These are phyloP conservation scores for Drosophila paramelanica DNA, from an alignment of 2,888 invertebrate species.

Conservation along the genomic window DNA sequence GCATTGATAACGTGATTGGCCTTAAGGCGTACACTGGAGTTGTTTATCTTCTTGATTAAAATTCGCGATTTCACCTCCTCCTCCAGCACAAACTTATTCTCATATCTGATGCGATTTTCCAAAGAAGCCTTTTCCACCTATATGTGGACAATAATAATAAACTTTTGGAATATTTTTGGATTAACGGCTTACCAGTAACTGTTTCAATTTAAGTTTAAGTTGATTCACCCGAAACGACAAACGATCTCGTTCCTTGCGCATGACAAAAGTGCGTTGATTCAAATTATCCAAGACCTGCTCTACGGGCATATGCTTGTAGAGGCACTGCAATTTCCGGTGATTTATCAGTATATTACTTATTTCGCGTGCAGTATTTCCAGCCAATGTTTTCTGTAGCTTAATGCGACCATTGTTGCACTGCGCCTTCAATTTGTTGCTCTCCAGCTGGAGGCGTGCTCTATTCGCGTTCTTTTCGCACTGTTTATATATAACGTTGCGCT, in stretches of 20 bases:
- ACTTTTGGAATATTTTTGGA: too few relatives aligned
- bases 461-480: slow-evolving; percentile 67
- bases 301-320: slow-evolving; percentile 82
- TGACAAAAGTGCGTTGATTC: slow-evolving; percentile 82
- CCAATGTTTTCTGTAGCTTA: slow-evolving; percentile 74
- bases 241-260: slow-evolving; percentile 83
- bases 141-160: neutral
- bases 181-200: slow-evolving; percentile 64
- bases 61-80: slow-evolving; percentile 76
- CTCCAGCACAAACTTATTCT: slow-evolving; percentile 74
- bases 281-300: slow-evolving; percentile 81
- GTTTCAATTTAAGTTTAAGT: slow-evolving; percentile 67
- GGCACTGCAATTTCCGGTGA: slow-evolving; percentile 79
- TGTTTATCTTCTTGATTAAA: slow-evolving; percentile 80
- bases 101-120: slow-evolving; percentile 81
- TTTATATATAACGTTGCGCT: slow-evolving; percentile 69
- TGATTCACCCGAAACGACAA: slow-evolving; percentile 66
- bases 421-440: slow-evolving; percentile 64
- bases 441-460: slow-evolving; percentile 49
- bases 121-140: slow-evolving; percentile 74
- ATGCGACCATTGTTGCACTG: slow-evolving; percentile 79
- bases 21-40: slow-evolving; percentile 81
- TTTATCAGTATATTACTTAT: slow-evolving; percentile 81
- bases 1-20: slow-evolving; percentile 81
- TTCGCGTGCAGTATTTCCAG: slow-evolving; percentile 69